Evolutionary conservation across 2,797 vertebrate species (phyloP).

Genomic region (Pristis pectinata): DNA sequence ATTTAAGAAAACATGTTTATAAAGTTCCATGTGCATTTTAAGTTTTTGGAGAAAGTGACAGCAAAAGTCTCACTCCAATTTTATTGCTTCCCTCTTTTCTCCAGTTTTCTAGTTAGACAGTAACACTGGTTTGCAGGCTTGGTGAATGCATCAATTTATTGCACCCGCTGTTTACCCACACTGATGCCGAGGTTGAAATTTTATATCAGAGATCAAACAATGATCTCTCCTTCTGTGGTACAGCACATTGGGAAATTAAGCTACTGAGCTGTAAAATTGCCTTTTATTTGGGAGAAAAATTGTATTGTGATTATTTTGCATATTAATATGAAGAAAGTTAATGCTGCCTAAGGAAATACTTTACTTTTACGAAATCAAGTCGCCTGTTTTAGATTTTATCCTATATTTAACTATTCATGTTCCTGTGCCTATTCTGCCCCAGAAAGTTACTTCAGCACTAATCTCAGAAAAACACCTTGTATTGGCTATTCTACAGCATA

Average conservation of each 20-base stretch:
- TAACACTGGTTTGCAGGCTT: background rate
- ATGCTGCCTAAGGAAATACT: background rate
- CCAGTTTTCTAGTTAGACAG: background rate
- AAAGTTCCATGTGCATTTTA: background rate
- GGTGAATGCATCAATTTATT: background rate
- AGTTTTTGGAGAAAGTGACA: background rate
- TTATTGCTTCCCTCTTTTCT: background rate
- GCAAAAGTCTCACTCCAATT: background rate
- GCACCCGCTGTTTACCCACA: background rate
- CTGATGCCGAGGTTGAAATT: background rate
- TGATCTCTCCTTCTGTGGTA: background rate
- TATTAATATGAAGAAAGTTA: background rate
- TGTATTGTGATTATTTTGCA: background rate
- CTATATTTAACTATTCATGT: too few species aligned
- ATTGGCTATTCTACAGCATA: background rate
- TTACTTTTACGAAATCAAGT: background rate
- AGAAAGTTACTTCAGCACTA: background rate
- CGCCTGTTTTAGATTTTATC: too few species aligned
- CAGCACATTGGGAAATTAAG: background rate
- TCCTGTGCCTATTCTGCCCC: background rate
- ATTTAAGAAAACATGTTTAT: background rate
- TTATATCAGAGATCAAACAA: background rate
- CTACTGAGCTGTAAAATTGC: background rate
- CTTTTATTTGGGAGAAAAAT: background rate
- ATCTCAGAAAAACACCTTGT: background rate